Base-by-base conservation (phyloP, 1,140 invertebrate genomes). In the Sarcophaga peregrina region DNA sequence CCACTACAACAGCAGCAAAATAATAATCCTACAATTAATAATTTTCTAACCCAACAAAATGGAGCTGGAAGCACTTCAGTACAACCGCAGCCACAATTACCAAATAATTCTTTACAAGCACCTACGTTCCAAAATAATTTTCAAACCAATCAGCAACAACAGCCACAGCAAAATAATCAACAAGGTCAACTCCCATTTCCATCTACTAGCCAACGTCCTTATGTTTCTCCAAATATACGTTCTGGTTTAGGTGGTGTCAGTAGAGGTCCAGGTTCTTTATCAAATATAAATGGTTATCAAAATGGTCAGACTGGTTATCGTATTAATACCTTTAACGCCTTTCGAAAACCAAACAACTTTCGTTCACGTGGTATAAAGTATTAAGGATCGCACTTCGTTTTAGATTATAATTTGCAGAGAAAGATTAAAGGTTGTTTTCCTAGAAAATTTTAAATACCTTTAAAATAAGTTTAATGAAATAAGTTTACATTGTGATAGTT, bases 311-410 rank as follows among this genome's bases (percentile, higher is more conserved):
- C 83, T 17, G 82, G 72, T 80, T 86, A 85, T 83, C 82, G 85
- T 58, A 68, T 78, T 48, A 86, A 85, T 54, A 72, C 45, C 7
- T 85, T 85, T 81, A 86, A 85, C 73, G 85, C 76, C 52, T 62
- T 82, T 58, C 87, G 85, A 85, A 84, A 85, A 80, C 87, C 84
- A 15, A 88, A 89, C 75, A 85, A 81, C 54, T 82, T 84, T 81
- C 84, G 88, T 82, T 89, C 88, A 54, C 88, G 88, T 82, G 88
- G 88, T 54, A 85, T 89, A 84, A 89, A 89, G 84, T 89, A 89
- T 85, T 89, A 83, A 88, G 25, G 25, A 37, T 4, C 25, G 25
- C 25, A 37, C 25, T 37, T 4, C 25, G 4, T 37, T 37, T 4
- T 37, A 37, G 25, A 37, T 58, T 58, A 58, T 13, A 58, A 58